Conservation (phyloP, 2,113 vertebrate genomes). For the Zeus faber region DNA sequence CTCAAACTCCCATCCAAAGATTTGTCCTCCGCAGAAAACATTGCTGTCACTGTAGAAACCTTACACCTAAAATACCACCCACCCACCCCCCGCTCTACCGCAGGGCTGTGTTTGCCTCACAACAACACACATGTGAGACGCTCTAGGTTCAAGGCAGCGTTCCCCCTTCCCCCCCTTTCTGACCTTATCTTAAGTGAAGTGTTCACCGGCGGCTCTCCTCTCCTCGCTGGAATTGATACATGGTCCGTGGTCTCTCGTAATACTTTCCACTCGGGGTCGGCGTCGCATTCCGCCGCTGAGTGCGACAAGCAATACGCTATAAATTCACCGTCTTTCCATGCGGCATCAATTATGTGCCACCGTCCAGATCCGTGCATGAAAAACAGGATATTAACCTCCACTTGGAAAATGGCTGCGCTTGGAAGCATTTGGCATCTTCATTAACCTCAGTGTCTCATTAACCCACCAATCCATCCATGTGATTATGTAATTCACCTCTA, state of each 20-base stretch:
- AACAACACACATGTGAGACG: conserved; percentile 25
- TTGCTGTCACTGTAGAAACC: conserved; percentile 41
- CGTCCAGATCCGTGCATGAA: conserved; percentile 13
- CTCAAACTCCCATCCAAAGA: conserved; percentile 22
- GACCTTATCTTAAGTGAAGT: conserved; percentile 40
- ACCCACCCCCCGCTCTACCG: conserved; percentile 5
- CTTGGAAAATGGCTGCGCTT: no score
- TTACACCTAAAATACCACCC: conserved; percentile 41
- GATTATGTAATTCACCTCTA: no score
- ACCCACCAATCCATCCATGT: no score
- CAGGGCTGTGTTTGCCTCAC: conserved; percentile 33
- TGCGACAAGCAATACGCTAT: conserved; percentile 65
- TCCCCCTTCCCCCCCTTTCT: conserved; percentile 46
- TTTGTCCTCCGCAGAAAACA: conserved; percentile 26
- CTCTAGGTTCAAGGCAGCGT: conserved; percentile 18
- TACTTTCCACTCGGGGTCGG: conserved; percentile 64
- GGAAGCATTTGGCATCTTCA: no score
- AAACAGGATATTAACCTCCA: no score
- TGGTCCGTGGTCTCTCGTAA: conserved; percentile 39
- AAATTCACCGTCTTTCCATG: conserved; percentile 64
- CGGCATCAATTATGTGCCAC: conserved; percentile 45
- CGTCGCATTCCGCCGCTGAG: conserved; percentile 47
- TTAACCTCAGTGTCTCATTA: no score
- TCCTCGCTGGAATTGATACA: conserved; percentile 53
- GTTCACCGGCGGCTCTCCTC: conserved; percentile 49